These are phyloP conservation scores for Heliopora coerulea DNA, from an alignment of 92 coral and sea anemone species.

Conservation along the genomic window DNA sequence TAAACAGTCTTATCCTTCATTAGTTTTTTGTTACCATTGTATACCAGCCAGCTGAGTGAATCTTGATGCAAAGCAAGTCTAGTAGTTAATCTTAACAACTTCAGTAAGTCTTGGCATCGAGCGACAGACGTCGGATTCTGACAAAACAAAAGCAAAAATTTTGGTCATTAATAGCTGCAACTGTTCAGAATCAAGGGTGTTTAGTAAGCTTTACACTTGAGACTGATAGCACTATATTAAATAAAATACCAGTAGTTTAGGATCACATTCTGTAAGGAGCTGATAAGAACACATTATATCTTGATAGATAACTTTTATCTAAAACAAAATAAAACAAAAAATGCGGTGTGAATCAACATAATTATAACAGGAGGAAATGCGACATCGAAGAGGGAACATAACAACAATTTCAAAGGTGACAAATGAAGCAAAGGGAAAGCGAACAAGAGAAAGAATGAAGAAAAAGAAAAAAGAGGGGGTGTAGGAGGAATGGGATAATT, in stretches of 20 bases:
- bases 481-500: no score
- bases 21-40: slow-evolving; percentile 74
- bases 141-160: not conserved
- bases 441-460: no score
- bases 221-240: not conserved
- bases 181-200: no score
- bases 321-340: slow-evolving; percentile 6
- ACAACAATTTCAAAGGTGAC: no score
- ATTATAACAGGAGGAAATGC: no score
- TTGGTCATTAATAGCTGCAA: not conserved
- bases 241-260: slow-evolving; percentile 68
- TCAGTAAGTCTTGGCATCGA: slow-evolving; percentile 63
- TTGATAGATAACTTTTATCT: slow-evolving; percentile 79
- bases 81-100: slow-evolving; percentile 69
- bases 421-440: no score
- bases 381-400: no score
- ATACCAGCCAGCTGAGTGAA: slow-evolving; percentile 83
- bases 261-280: slow-evolving; percentile 62
- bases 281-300: slow-evolving; percentile 79
- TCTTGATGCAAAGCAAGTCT: slow-evolving; percentile 83
- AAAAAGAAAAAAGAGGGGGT: no score
- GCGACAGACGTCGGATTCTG: slow-evolving; percentile 72
- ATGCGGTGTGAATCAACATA: no score
- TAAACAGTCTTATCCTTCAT: no score
- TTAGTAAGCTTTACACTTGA: no score